Percentiles rank a stretch among this genome's conserved stretches.
Evolutionary conservation across 2,888 invertebrate genomes (phyloP).

Genomic region (Theretra japonica): DNA sequence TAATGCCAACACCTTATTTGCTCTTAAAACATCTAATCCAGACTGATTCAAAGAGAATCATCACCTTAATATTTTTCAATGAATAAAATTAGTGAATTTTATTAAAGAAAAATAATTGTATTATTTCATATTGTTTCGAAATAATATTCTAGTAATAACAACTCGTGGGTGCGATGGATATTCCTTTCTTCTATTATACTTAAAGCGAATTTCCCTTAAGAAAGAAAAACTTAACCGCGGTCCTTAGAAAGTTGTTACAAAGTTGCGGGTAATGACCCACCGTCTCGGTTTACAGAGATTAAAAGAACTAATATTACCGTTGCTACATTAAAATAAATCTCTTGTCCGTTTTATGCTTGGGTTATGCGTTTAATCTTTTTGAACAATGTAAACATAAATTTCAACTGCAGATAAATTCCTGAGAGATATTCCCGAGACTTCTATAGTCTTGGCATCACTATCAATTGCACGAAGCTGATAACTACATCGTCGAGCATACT

Average conservation of each 20-base stretch:
- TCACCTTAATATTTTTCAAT: too few species aligned
- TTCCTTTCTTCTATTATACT: constrained; percentile 9
- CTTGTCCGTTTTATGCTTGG: not conserved
- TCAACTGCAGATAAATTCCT: not conserved
- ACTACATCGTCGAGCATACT: too few species aligned
- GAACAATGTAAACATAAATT: not conserved
- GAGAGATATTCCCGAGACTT: not conserved
- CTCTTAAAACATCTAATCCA: too few species aligned
- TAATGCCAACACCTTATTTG: too few species aligned
- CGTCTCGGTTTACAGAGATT: constrained; percentile 2
- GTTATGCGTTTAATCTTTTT: not conserved
- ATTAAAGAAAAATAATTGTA: too few species aligned
- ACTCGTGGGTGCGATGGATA: not conserved
- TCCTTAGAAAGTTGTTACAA: not conserved
- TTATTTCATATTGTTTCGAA: not conserved
- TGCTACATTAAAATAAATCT: constrained; percentile 16
- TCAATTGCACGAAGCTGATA: too few species aligned
- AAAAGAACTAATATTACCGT: constrained; percentile 20
- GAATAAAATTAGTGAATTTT: too few species aligned
- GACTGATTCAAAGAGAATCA: too few species aligned
- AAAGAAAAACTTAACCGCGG: constrained; percentile 12
- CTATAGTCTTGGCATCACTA: too few species aligned
- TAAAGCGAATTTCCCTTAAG: constrained; percentile 9
- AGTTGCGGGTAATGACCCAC: constrained; percentile 20
- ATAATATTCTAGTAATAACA: not conserved